A percentile compares a stretch with the other conserved stretches of the same genome.
Conservation (phyloP, 1,140 invertebrate genomes). For the Arion vulgaris region DNA sequence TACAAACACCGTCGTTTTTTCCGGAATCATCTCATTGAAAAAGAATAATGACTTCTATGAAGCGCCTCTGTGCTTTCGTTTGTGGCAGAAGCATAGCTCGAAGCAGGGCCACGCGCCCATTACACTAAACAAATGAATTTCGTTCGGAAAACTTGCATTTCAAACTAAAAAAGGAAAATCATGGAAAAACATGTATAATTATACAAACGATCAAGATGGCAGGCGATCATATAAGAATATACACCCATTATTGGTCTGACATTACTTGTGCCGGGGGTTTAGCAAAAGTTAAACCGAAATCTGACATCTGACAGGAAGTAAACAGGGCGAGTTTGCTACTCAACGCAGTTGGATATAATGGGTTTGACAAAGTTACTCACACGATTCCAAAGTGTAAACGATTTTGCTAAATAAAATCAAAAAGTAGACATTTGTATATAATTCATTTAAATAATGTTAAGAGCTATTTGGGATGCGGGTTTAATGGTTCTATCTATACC, state of each 20-base stretch:
- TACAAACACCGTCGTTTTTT: too few species aligned
- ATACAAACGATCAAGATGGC: neutral
- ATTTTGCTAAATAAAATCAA: neutral
- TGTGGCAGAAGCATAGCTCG: neutral
- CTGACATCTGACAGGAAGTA: neutral
- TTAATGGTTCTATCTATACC: neutral
- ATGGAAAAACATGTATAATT: neutral
- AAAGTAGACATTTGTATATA: constrained; percentile 14
- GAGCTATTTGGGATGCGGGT: neutral
- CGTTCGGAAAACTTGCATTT: too few species aligned
- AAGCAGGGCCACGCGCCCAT: neutral
- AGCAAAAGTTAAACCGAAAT: neutral
- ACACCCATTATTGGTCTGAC: constrained; percentile 1
- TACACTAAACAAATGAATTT: neutral
- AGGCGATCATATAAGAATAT: neutral
- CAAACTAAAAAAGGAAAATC: neutral
- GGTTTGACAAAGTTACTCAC: neutral
- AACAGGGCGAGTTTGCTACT: neutral
- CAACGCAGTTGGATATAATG: neutral
- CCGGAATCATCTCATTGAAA: neutral
- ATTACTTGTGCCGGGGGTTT: neutral
- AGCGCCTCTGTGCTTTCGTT: neutral
- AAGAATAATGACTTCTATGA: neutral
- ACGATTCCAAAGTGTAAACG: neutral
- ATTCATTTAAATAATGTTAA: constrained; percentile 11